Conservation (phyloP, 2,797 vertebrate genomes). For the Helostoma temminkii region DNA sequence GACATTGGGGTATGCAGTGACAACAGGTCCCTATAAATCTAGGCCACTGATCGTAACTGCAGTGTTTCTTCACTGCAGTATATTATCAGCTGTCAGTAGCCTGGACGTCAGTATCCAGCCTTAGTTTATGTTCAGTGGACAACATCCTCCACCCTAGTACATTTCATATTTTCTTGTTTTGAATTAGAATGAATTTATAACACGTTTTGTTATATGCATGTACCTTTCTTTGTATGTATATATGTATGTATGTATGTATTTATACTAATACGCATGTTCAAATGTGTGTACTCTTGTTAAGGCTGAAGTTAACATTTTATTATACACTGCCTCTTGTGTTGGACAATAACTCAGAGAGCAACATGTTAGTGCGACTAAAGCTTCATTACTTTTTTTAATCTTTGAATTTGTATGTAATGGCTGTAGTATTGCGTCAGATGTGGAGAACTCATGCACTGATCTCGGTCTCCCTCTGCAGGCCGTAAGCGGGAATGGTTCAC, state of each 20-base stretch:
- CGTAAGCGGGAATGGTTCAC: conserved; percentile 99
- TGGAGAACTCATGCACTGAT: neutral
- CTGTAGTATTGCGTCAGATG: neutral
- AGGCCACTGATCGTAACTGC: conserved; percentile 42
- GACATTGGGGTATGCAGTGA: conserved; percentile 31
- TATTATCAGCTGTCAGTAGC: conserved; percentile 36
- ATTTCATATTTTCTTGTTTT: neutral
- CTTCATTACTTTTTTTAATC: neutral
- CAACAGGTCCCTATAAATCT: conserved; percentile 65
- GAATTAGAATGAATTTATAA: neutral
- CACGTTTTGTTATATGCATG: neutral
- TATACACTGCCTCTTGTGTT: neutral
- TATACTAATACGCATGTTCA: neutral
- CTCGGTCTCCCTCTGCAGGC: conserved; percentile 85
- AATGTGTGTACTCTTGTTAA: neutral
- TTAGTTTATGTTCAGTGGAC: conserved; percentile 6
- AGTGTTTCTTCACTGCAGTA: conserved; percentile 43
- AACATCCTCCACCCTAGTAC: conserved; percentile 14
- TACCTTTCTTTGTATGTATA: neutral
- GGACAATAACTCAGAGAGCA: neutral
- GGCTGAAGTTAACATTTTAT: neutral
- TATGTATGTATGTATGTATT: neutral
- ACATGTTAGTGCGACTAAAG: neutral
- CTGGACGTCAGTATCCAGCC: conserved; percentile 14
- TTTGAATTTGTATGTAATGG: neutral